Conservation (phyloP, 2,113 vertebrate genomes). For the Salvelinus sp. region DNA sequence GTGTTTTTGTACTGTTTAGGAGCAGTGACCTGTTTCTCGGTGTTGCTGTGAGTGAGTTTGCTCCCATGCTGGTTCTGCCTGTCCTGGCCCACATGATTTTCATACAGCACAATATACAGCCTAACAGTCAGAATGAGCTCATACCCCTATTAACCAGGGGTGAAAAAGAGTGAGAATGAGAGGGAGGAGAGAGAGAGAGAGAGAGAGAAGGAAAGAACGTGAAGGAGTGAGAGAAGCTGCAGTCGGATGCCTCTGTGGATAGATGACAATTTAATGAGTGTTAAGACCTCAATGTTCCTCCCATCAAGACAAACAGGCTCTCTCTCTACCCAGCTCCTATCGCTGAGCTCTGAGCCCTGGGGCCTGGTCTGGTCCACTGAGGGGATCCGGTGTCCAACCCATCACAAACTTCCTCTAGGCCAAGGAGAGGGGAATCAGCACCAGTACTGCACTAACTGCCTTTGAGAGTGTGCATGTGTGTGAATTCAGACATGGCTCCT, state of each 20-base stretch:
- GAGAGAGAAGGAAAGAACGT: too few species aligned
- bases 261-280: conserved; percentile 57
- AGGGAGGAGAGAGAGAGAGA: too few species aligned
- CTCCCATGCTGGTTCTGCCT: conserved; percentile 2
- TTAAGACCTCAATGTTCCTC: conserved; percentile 47
- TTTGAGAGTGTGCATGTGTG: not conserved
- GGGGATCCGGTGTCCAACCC: conserved; percentile 57
- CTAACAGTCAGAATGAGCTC: conserved; percentile 55
- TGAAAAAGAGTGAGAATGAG: too few species aligned
- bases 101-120: conserved; percentile 39
- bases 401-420: conserved; percentile 39
- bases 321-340: conserved; percentile 14
- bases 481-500: not conserved
- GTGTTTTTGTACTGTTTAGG: not conserved
- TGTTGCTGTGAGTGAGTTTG: conserved; percentile 23
- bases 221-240: too few species aligned
- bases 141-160: conserved; percentile 18
- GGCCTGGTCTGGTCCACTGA: conserved; percentile 47
- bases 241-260: conserved; percentile 46
- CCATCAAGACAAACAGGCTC: conserved; percentile 63
- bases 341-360: not conserved
- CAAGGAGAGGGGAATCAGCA: conserved; percentile 37
- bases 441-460: not conserved
- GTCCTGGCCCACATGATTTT: conserved; percentile 38
- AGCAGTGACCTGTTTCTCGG: not conserved